phyloP scores from a whole-genome alignment of 1,140 invertebrate genomes.

The Bombyx mandarina region DNA sequence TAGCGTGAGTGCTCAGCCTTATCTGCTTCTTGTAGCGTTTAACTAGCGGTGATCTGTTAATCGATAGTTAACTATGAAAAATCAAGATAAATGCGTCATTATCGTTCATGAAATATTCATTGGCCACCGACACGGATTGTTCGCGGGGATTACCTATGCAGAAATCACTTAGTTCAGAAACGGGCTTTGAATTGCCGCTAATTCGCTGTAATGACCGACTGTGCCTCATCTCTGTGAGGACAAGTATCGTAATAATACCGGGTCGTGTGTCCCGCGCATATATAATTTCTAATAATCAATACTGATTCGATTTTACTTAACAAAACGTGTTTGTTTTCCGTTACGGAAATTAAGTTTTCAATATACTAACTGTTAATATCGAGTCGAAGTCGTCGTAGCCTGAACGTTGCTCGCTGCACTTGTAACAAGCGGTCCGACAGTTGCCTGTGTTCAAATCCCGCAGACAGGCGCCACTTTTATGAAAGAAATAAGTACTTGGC shows the following conservation, averaged over 20 bases:
- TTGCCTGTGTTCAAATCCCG: no score
- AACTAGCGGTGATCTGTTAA: not conserved
- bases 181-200: constrained; percentile 29
- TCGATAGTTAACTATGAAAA: constrained; percentile 21
- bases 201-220: constrained; percentile 24
- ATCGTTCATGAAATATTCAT: constrained; percentile 55
- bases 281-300: no score
- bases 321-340: no score
- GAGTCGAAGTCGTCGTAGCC: no score
- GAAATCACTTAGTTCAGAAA: constrained; percentile 41
- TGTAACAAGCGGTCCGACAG: no score
- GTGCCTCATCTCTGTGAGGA: not conserved
- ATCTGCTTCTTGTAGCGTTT: not conserved
- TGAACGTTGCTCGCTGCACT: no score
- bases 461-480: no score
- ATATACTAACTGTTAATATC: no score
- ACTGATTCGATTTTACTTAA: no score
- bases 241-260: constrained; percentile 2
- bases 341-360: no score
- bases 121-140: constrained; percentile 43
- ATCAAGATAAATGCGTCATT: constrained; percentile 36
- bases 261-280: not conserved
- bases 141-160: constrained; percentile 44
- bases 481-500: no score
- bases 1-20: not conserved